Percentiles rank a stretch among this genome's conserved stretches.
Conservation (phyloP, 1,140 invertebrate species). For the Pinna nobilis region DNA sequence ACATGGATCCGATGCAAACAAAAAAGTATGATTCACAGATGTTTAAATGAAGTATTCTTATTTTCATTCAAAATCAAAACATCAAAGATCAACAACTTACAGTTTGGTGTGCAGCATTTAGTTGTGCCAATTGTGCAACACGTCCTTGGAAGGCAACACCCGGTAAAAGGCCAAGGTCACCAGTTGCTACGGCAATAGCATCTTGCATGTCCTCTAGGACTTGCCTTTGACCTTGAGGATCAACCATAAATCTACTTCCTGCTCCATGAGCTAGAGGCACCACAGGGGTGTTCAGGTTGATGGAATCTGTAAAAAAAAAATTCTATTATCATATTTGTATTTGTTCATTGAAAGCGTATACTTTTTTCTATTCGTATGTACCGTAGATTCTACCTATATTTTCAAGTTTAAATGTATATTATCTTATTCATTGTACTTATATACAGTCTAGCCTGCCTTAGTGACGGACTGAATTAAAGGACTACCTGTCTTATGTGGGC, state of each 20-base stretch:
- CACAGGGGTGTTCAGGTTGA: conserved; percentile 68
- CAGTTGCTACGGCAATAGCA: conserved; percentile 71
- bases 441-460: no score
- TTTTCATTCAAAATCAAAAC: neutral
- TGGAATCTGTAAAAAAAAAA: conserved; percentile 57
- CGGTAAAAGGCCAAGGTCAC: conserved; percentile 67
- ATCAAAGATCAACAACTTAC: conserved; percentile 53
- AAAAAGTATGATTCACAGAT: neutral
- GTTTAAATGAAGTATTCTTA: neutral
- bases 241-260: conserved; percentile 47
- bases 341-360: neutral
- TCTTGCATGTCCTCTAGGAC: conserved; percentile 68
- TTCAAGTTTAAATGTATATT: no score
- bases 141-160: conserved; percentile 70
- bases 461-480: no score
- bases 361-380: no score
- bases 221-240: conserved; percentile 48
- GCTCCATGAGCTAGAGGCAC: conserved; percentile 52
- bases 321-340: neutral
- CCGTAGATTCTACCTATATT: no score
- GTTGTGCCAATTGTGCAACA: conserved; percentile 69
- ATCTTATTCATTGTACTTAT: no score
- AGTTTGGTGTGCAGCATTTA: conserved; percentile 68
- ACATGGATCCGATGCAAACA: neutral
- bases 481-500: no score